Evolutionary conservation across 1,140 invertebrate species (phyloP), one percentile per base, ranked within the genome.

Genomic region (Papilio aristodemus): DNA sequence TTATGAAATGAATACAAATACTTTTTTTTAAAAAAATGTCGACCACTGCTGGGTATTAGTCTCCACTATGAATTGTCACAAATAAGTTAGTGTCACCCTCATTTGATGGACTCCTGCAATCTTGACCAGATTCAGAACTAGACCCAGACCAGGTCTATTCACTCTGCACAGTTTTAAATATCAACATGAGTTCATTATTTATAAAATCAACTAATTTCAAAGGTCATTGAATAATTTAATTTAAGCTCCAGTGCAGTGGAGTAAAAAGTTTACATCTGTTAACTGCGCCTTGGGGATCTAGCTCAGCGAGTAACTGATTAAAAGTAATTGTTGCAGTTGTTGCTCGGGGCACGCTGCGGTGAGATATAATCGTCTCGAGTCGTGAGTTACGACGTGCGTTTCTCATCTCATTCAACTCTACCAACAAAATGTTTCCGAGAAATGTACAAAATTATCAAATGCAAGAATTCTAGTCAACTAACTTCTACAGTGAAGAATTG

Each of bases 191-290:
- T 14, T 1, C 4, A 2, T 14, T 43, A 5, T n/a, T 17, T 17
- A 43, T 5, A 43, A 7, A 43, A 43, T 7, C 41, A 14, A 43
- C n/a, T n/a, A n/a, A 14, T 43, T 43, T 7, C 2, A n/a, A 7
- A 43, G 0, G 7, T 17, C 1, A 17, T 39, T 4, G 11, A 39
- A 46, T 17, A 46, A 46, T 43, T 46, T 46, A 46, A 46, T 46
- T 46, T 46, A 71, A 76, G 71, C 74, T 76, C 69, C 69, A 76
- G 67, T 73, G 67, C 66, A 62, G 66, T 67, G 58, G n/a, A 67
- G 25, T 57, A 43, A 60, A 70, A 67, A 64, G 68, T 72, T 70
- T 50, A 62, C 58, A 68, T 77, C 71, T 64, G 62, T 71, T 76
- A 74, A 77, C 68, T 67, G 74, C 62, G 39, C 70, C 54, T 41